Conservation (phyloP, 2,888 invertebrate genomes). For the Hydriomena furcata region DNA sequence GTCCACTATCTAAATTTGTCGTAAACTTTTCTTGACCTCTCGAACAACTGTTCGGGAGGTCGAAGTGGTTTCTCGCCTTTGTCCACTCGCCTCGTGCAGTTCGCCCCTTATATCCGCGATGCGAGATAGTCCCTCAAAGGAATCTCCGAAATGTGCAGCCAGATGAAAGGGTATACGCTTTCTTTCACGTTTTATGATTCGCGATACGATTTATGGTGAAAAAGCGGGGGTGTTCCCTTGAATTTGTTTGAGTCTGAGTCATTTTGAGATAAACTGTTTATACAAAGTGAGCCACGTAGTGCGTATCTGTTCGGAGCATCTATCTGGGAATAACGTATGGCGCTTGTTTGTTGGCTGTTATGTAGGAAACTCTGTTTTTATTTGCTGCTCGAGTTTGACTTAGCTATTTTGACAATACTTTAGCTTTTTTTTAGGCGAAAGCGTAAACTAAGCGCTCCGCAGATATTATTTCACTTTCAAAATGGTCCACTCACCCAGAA, state of each 20-base stretch:
- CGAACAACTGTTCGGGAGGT: background rate
- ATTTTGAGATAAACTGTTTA: slow-evolving; percentile 24
- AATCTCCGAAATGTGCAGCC: slow-evolving; percentile 39
- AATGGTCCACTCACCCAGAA: too few species aligned
- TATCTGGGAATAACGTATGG: slow-evolving; percentile 16
- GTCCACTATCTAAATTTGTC: too few species aligned
- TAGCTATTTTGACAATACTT: too few species aligned
- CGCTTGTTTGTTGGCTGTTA: slow-evolving; percentile 3
- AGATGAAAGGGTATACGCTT: slow-evolving; percentile 37
- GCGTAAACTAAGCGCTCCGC: too few species aligned
- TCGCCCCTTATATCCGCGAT: slow-evolving; percentile 34
- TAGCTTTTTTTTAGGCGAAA: too few species aligned
- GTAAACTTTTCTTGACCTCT: background rate
- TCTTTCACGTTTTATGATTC: slow-evolving; percentile 38
- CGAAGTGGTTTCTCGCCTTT: slow-evolving; percentile 13
- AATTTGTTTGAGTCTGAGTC: slow-evolving; percentile 21
- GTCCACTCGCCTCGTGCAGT: slow-evolving; percentile 26
- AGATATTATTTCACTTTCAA: too few species aligned
- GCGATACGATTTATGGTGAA: slow-evolving; percentile 34
- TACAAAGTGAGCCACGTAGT: slow-evolving; percentile 17
- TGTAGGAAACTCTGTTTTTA: background rate
- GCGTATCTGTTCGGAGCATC: slow-evolving; percentile 14
- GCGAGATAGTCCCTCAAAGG: slow-evolving; percentile 35
- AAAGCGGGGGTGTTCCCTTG: slow-evolving; percentile 17
- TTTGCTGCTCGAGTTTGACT: too few species aligned